These are phyloP conservation scores for Drosophila tropicalis DNA, from an alignment of 1,140 invertebrate species.

Conservation along the genomic window DNA sequence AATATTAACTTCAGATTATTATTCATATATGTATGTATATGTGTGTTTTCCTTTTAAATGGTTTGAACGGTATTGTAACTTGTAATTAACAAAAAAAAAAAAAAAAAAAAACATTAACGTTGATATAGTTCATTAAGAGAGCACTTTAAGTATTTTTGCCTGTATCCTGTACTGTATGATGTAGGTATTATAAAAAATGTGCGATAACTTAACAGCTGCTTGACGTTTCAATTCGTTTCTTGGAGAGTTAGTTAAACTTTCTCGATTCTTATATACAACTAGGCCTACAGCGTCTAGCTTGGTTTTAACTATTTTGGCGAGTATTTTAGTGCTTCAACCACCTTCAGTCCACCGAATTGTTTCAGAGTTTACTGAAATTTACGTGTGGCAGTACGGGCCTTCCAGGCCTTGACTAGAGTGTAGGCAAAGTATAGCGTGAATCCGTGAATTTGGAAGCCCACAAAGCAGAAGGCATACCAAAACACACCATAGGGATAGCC, in stretches of 20 bases:
- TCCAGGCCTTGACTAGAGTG: conserved; percentile 94
- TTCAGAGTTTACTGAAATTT: conserved; percentile 79
- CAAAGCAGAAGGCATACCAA: conserved; percentile 96
- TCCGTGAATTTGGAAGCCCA: conserved; percentile 95
- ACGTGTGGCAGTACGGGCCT: conserved; percentile 86
- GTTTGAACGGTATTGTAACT: conserved; percentile 37
- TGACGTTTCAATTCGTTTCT: conserved; percentile 42
- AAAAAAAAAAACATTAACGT: conserved; percentile 56
- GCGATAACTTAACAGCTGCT: conserved; percentile 71
- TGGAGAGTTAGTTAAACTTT: conserved; percentile 54
- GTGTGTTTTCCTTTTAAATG: background rate
- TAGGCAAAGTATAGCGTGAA: conserved; percentile 95
- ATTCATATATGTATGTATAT: background rate
- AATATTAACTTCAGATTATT: background rate
- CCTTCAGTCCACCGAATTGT: background rate
- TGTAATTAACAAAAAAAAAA: conserved; percentile 61
- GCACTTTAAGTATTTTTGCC: conserved; percentile 1
- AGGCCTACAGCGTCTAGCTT: conserved; percentile 61
- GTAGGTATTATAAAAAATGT: conserved; percentile 47
- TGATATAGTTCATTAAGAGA: conserved; percentile 47
- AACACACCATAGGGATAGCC: conserved; percentile 95
- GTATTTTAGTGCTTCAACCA: conserved; percentile 59
- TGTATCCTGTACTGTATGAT: background rate
- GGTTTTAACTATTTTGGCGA: conserved; percentile 70
- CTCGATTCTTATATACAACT: conserved; percentile 75